A percentile compares a stretch with the other conserved stretches of the same genome.
Evolutionary conservation across 2,113 vertebrate species (phyloP).

Genomic region (Paradoxurus hermaphroditus): DNA sequence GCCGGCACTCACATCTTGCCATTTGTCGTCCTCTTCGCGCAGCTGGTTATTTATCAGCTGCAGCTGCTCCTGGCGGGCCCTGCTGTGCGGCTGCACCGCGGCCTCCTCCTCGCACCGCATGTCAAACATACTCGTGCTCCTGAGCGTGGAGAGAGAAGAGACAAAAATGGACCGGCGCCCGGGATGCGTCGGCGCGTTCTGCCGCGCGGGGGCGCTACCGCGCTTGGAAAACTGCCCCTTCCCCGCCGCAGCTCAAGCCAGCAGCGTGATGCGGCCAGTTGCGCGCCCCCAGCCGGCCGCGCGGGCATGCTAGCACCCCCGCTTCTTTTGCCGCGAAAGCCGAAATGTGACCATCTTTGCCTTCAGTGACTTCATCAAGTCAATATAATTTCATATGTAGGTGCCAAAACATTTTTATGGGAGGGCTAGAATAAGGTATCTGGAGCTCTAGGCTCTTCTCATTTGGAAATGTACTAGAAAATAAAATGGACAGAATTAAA

Average conservation of each 20-base stretch:
- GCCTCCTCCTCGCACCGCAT: slow-evolving; percentile 93
- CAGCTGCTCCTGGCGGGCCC: slow-evolving; percentile 93
- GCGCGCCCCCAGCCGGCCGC: background rate
- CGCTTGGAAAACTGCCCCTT: background rate
- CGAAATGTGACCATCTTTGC: slow-evolving; percentile 1
- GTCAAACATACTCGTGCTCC: slow-evolving; percentile 97
- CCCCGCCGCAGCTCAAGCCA: background rate
- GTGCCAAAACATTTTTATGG: background rate
- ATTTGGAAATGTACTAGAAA: slow-evolving; percentile 47
- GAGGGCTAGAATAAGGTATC: background rate
- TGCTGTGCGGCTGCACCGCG: slow-evolving; percentile 90
- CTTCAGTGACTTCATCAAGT: background rate
- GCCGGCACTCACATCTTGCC: slow-evolving; percentile 94
- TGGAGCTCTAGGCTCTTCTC: background rate
- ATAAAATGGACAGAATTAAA: slow-evolving; percentile 61
- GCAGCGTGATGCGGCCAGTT: background rate
- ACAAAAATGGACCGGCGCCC: background rate
- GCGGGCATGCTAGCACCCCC: background rate
- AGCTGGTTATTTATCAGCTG: slow-evolving; percentile 92
- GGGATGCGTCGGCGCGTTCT: fast-evolving
- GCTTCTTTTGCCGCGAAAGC: background rate
- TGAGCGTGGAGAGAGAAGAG: slow-evolving; percentile 70
- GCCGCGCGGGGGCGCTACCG: slow-evolving; percentile 76
- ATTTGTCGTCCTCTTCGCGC: slow-evolving; percentile 95
- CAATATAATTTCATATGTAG: background rate